Evolutionary conservation across 1,140 invertebrate genomes (phyloP).

Genomic region (Carposina sasakii): DNA sequence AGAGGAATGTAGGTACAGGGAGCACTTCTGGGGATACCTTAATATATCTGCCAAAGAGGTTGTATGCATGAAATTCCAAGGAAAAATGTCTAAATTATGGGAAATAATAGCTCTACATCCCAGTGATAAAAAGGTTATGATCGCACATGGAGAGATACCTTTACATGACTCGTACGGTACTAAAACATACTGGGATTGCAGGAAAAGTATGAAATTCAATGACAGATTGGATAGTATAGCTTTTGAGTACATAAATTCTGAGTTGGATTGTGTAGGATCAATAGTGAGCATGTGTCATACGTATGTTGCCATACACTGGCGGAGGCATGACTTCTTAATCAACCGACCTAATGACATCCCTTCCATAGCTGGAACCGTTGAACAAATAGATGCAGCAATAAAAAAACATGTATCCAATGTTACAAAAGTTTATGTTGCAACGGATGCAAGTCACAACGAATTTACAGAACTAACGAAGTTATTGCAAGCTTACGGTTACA

Average conservation of each 20-base stretch:
- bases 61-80: slow-evolving; percentile 89
- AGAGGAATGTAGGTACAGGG: slow-evolving; percentile 48
- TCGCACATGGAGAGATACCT: slow-evolving; percentile 91
- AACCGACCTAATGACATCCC: slow-evolving; percentile 81
- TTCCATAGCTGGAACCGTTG: slow-evolving; percentile 78
- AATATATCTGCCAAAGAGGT: slow-evolving; percentile 79
- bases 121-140: slow-evolving; percentile 76
- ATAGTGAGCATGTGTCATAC: slow-evolving; percentile 81
- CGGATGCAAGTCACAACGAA: slow-evolving; percentile 81
- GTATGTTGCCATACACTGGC: slow-evolving; percentile 87
- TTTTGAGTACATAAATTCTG: slow-evolving; percentile 77
- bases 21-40: slow-evolving; percentile 67
- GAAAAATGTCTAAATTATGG: slow-evolving; percentile 78
- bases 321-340: slow-evolving; percentile 87
- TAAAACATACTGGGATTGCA: slow-evolving; percentile 86
- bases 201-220: slow-evolving; percentile 94
- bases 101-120: slow-evolving; percentile 64
- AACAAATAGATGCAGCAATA: slow-evolving; percentile 79
- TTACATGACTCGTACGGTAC: slow-evolving; percentile 92
- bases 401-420: slow-evolving; percentile 72
- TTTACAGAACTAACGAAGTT: slow-evolving; percentile 58
- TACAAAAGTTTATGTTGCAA: slow-evolving; percentile 84
- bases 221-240: slow-evolving; percentile 80
- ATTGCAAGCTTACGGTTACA: slow-evolving; percentile 34
- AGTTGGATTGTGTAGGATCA: slow-evolving; percentile 79